Percentiles rank a stretch among this genome's conserved stretches.
phyloP scores from a whole-genome alignment of 2,888 invertebrate genomes.

The Idaea straminata region DNA sequence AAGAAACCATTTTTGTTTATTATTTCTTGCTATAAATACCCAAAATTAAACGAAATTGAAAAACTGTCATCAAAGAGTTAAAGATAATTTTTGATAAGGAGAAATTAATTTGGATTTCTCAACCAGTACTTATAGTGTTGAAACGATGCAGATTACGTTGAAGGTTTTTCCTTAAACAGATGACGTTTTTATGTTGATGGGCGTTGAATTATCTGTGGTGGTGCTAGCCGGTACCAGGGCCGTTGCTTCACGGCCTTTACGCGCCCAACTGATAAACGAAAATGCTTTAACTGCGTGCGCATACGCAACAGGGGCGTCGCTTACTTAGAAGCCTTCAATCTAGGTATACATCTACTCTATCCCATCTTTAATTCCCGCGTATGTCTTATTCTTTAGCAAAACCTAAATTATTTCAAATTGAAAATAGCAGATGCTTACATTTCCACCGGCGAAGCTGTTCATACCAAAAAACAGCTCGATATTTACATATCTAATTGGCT shows the following conservation, averaged over 20 bases:
- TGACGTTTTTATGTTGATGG: conserved; percentile 38
- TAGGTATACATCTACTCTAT: no score
- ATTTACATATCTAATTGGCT: no score
- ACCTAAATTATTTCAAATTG: no score
- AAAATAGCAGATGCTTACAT: no score
- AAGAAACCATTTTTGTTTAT: background rate
- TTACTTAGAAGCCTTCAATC: no score
- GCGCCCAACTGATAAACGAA: conserved; percentile 57
- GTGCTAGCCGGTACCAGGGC: conserved; percentile 67
- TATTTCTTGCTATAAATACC: background rate
- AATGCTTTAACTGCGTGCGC: conserved; percentile 56
- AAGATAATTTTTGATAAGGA: background rate
- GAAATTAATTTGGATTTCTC: conserved; percentile 7
- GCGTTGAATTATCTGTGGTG: conserved; percentile 57
- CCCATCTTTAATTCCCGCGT: no score
- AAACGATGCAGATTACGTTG: conserved; percentile 12
- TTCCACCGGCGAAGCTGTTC: no score
- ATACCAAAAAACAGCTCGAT: no score
- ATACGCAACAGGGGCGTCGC: conserved; percentile 36
- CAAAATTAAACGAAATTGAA: background rate
- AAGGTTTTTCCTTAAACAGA: conserved; percentile 22
- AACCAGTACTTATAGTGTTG: conserved; percentile 4
- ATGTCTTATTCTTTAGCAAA: no score
- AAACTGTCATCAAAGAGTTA: background rate
- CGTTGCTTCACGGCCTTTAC: conserved; percentile 51